Percentiles rank a stretch among this genome's conserved stretches.
Conservation (phyloP, 1,140 invertebrate species). For the Trichogramma pretiosum region DNA sequence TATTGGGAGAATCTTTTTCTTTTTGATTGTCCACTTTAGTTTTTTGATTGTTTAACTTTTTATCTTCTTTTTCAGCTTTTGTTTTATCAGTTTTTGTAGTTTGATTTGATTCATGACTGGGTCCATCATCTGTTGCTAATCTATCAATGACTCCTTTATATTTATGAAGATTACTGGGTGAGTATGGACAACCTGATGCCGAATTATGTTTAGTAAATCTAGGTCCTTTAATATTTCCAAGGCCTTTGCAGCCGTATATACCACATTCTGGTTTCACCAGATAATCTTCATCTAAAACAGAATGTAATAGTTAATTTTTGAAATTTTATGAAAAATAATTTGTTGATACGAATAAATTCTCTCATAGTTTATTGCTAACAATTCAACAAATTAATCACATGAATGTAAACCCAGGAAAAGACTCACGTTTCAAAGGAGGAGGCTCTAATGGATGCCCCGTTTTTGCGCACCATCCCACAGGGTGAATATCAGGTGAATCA, state of each 20-base stretch:
- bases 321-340: too few relatives aligned
- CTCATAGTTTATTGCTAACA: too few relatives aligned
- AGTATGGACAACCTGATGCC: slow-evolving; percentile 78
- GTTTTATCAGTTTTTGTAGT: slow-evolving; percentile 30
- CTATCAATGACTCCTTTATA: slow-evolving; percentile 50
- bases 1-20: slow-evolving; percentile 34
- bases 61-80: slow-evolving; percentile 35
- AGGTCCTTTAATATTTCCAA: slow-evolving; percentile 68
- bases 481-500: slow-evolving; percentile 84
- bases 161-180: slow-evolving; percentile 58
- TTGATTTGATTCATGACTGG: too few relatives aligned
- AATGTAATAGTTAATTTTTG: too few relatives aligned
- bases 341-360: too few relatives aligned
- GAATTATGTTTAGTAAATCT: slow-evolving; percentile 68
- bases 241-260: slow-evolving; percentile 67
- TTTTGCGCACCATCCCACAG: slow-evolving; percentile 80
- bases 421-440: slow-evolving; percentile 66
- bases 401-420: too few relatives aligned
- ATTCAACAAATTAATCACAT: too few relatives aligned
- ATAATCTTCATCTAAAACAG: slow-evolving; percentile 54
- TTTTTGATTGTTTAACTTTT: slow-evolving; percentile 31
- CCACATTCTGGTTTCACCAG: slow-evolving; percentile 58
- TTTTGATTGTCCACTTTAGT: slow-evolving; percentile 35
- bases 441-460: slow-evolving; percentile 79
- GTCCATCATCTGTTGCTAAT: slow-evolving; percentile 41